phyloP scores from a whole-genome alignment of 1,140 invertebrate species.

The Ylistrum balloti region DNA sequence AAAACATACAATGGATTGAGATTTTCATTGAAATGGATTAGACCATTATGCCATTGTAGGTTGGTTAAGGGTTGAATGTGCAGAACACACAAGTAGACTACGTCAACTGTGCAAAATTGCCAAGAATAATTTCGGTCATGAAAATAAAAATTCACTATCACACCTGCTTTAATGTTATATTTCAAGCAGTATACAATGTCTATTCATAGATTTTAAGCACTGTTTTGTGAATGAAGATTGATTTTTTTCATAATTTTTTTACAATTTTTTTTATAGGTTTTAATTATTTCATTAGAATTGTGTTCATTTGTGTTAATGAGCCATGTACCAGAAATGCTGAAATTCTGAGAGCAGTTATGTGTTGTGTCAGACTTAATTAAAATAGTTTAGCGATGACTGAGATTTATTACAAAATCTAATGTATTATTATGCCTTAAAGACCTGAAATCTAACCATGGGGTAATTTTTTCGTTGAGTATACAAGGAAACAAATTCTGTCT shows the following conservation, averaged over 20 bases:
- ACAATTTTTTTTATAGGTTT: no score
- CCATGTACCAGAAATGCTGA: no score
- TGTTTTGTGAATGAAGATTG: not conserved
- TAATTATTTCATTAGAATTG: not conserved
- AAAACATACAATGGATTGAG: not conserved
- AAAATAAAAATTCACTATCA: not conserved
- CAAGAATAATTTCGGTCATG: not conserved
- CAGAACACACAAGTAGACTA: conserved; percentile 6
- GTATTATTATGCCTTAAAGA: not conserved
- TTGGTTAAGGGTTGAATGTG: not conserved
- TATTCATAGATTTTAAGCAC: not conserved
- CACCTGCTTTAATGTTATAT: not conserved
- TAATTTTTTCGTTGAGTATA: not conserved
- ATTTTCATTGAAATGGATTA: not conserved
- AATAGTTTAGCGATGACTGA: not conserved
- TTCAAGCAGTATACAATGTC: not conserved
- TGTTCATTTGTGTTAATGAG: no score
- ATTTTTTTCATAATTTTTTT: not conserved
- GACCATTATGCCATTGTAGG: not conserved
- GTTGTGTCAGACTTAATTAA: conserved; percentile 1
- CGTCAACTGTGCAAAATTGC: not conserved
- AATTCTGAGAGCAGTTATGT: not conserved
- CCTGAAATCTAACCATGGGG: not conserved
- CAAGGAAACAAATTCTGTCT: not conserved
- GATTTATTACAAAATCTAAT: not conserved